phyloP scores from a whole-genome alignment of 2,888 invertebrate genomes.

The Coremacera marginata region DNA sequence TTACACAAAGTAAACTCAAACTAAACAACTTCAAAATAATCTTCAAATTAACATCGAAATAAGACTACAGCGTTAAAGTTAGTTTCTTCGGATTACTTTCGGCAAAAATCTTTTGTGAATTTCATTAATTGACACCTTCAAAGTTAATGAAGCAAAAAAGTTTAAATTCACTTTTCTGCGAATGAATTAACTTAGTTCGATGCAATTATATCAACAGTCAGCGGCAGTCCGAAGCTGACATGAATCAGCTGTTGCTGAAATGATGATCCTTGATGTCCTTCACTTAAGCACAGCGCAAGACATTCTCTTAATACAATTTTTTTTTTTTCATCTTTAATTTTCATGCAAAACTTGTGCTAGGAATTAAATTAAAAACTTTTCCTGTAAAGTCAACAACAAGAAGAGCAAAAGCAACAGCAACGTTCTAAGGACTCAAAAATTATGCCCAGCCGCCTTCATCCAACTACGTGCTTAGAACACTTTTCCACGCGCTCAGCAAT shows the following conservation, averaged over 20 bases:
- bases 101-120: neutral
- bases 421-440: neutral
- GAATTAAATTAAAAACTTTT: conserved; percentile 9
- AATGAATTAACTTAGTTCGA: conserved; percentile 28
- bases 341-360: neutral
- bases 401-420: neutral
- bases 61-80: no score
- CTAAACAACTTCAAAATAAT: no score
- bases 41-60: no score
- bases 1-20: no score
- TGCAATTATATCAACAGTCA: conserved; percentile 4
- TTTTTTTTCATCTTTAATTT: neutral
- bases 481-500: no score
- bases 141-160: neutral
- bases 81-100: no score
- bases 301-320: neutral
- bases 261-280: neutral
- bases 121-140: conserved; percentile 10
- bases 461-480: no score
- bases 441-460: neutral
- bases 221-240: neutral
- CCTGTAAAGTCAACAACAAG: neutral
- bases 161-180: neutral
- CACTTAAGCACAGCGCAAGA: neutral
- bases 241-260: neutral